Base-by-base conservation (phyloP, 2,888 invertebrate species). In the Empis livida region DNA sequence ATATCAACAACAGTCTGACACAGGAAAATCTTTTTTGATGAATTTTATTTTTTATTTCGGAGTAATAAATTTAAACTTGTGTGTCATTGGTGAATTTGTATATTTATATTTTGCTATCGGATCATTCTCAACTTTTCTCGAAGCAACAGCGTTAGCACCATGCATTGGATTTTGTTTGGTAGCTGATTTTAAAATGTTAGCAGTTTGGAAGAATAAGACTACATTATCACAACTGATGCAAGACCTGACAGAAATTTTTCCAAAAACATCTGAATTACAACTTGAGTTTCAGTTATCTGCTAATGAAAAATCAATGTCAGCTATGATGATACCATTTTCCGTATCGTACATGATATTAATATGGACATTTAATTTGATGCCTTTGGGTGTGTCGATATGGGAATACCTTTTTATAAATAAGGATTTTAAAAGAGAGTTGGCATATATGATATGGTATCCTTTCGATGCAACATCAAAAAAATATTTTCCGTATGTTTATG, bases 291-390 rank as follows among this genome's bases (percentile, higher is more conserved):
- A 43, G 2, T 11, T 46, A 0, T 54, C 54, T 46, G 48, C 59
- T 1, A 46, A 44, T 0, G 43, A 51, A 15, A 60, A 56, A 41
- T 56, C 51, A 10, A 47, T 52, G 11, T 52, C 60, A 0, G 58
- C 57, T 45, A 48, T 57, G 23, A 56, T 58, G 17, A 54, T 50
- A 15, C 47, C 59, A 11, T 65, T 61, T 47, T 56, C 57, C 4
- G 46, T 56, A 4, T 39, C 61, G 27, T 59, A 64, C 30, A 17
- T 59, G 51, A 38, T 60, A 3, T 53, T 63, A 2, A 58, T 61
- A 20, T 64, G 61, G 61, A 57, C 56, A 0, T 68, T 65, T 44
- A 67, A 66, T 49, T 51, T 66, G 15, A 41, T 49, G 11, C 51
- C 52, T 23, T 31, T 51, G 2, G 30, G 47, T 10, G 38, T 40